Base-by-base conservation (phyloP, 2,888 invertebrate genomes). In the Yponomeuta malinellus region DNA sequence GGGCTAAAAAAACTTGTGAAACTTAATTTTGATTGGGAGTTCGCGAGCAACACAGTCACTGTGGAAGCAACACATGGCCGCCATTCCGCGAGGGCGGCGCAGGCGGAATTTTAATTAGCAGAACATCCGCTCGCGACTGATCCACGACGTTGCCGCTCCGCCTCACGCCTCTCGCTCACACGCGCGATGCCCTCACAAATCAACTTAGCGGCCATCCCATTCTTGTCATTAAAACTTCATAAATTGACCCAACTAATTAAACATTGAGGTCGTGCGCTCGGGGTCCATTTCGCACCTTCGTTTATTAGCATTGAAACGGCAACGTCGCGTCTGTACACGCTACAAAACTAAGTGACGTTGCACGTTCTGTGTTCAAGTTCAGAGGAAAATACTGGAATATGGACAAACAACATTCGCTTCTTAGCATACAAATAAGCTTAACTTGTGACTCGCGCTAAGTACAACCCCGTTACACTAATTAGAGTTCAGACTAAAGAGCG, bases 51-150 rank as follows among this genome's bases (percentile, higher is more conserved):
- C 72, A 73, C 71, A 71, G 86, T 84, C 82, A 84, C 15, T 12
- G 52, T 59, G 52, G 52, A 59, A 59, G 52, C 52, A 89, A 90
- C 91, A 91, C 91, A 91, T 91, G 91, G 91, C 91, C 87, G 87
- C 90, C 90, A 91, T 90, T 90, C 90, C 90, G 91, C 90, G 91
- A 91, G 91, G 91, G 91, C 89, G 91, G 90, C 89, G 86, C 90
- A 90, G 91, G 90, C 92, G 90, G 92, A 92, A 92, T 92, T 91
- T 92, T 92, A 92, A 92, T 92, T 92, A 92, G 90, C 90, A 90
- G 92, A 91, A 92, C 90, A 92, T 92, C 92, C 92, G 92, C 90
- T 91, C 90, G 86, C 88, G 87, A 88, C 87, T 80, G 83, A 81
- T 82, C 79, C 80, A 89, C 90, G 87, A 80, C 81, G 91, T 90